Percentiles rank a stretch among this genome's conserved stretches.
Evolutionary conservation across 2,797 vertebrate species (phyloP).

Genomic region (Takifugu rubripes): DNA sequence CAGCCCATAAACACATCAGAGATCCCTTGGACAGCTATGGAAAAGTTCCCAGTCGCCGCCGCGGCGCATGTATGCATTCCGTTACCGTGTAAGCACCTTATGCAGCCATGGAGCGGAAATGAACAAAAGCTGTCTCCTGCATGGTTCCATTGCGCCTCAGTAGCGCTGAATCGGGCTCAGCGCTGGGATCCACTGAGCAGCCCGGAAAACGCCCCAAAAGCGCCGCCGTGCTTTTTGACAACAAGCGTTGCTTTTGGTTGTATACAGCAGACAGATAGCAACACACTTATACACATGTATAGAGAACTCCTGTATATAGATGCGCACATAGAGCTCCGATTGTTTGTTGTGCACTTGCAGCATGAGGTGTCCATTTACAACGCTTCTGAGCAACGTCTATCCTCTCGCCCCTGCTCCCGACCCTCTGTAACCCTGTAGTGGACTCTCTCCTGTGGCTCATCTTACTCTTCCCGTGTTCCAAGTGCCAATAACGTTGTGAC

Average conservation of each 20-base stretch:
- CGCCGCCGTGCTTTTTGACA: slow-evolving; percentile 12
- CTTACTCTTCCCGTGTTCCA: slow-evolving; percentile 81
- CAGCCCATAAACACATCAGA: too few relatives aligned
- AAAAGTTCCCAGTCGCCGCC: too few relatives aligned
- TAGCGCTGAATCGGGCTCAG: too few relatives aligned
- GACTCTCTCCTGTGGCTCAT: slow-evolving; percentile 75
- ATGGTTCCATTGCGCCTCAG: too few relatives aligned
- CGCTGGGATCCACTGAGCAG: too few relatives aligned
- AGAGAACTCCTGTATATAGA: slow-evolving; percentile 80
- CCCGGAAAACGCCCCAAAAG: too few relatives aligned
- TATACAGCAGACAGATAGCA: slow-evolving; percentile 58
- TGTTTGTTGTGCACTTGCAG: slow-evolving; percentile 82
- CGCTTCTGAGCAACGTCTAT: slow-evolving; percentile 69
- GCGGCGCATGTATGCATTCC: too few relatives aligned
- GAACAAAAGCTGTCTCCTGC: too few relatives aligned
- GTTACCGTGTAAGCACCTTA: too few relatives aligned
- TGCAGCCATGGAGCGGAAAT: too few relatives aligned
- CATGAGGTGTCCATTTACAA: slow-evolving; percentile 80
- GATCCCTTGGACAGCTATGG: too few relatives aligned
- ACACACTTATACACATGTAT: slow-evolving; percentile 77
- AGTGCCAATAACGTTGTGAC: slow-evolving; percentile 91
- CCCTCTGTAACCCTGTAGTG: slow-evolving; percentile 75
- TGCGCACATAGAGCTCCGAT: slow-evolving; percentile 75
- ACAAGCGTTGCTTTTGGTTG: not conserved
- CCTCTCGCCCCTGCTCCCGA: slow-evolving; percentile 57